A percentile compares a stretch with the other conserved stretches of the same genome.
phyloP scores from a whole-genome alignment of 2,888 invertebrate genomes.

The Leptopilina syphax region DNA sequence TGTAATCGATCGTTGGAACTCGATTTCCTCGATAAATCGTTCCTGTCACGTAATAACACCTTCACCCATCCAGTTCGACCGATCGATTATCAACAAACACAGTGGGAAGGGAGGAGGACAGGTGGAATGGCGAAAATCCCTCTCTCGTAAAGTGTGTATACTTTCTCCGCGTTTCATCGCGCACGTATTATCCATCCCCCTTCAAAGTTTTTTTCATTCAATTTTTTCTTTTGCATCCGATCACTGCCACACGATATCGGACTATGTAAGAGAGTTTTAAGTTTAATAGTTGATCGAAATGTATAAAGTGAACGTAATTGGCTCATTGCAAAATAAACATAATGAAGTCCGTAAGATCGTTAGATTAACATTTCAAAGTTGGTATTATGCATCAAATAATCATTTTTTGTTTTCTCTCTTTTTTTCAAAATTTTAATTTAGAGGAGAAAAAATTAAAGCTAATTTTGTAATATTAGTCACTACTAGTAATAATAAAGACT shows the following conservation, averaged over 20 bases:
- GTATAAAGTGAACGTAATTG: conserved; percentile 34
- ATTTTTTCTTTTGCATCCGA: background rate
- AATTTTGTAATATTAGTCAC: too few species aligned
- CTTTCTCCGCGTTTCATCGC: conserved; percentile 39
- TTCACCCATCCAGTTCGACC: conserved; percentile 49
- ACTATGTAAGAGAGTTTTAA: background rate
- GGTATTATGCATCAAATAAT: too few species aligned
- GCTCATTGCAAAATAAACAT: conserved; percentile 29
- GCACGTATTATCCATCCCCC: conserved; percentile 12
- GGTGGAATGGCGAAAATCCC: conserved; percentile 47
- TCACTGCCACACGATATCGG: conserved; percentile 7
- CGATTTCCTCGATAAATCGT: conserved; percentile 57
- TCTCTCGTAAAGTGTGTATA: background rate
- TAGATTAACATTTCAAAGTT: background rate
- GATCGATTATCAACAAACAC: conserved; percentile 42
- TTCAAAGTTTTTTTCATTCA: conserved; percentile 17
- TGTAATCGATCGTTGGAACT: conserved; percentile 53
- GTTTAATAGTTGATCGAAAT: conserved; percentile 23
- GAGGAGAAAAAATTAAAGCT: too few species aligned
- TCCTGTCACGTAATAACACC: conserved; percentile 57
- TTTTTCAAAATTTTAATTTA: too few species aligned
- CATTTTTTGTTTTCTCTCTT: too few species aligned
- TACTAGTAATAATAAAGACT: too few species aligned
- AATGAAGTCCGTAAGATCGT: conserved; percentile 32
- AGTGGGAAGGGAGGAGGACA: conserved; percentile 32